Evolutionary conservation across 2,888 invertebrate genomes (phyloP).

Genomic region (Apantesis nais): DNA sequence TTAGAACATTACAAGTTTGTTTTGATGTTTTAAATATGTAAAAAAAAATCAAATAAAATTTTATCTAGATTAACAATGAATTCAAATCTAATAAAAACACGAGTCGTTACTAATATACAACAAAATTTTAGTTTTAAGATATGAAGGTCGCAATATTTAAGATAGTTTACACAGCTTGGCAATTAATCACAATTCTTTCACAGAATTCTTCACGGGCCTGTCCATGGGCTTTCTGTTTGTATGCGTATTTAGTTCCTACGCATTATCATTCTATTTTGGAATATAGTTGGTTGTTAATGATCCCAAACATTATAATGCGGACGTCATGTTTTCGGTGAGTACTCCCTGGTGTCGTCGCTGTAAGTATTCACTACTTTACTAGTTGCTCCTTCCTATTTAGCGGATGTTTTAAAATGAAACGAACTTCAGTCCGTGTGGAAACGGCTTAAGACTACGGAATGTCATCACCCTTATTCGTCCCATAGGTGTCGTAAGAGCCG

Average conservation of each 20-base stretch:
- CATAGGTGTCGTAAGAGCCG: too few relatives aligned
- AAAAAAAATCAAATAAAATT: too few relatives aligned
- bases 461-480: too few relatives aligned
- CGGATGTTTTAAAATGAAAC: not conserved
- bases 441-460: too few relatives aligned
- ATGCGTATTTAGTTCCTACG: conserved; percentile 90
- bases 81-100: too few relatives aligned
- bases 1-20: too few relatives aligned
- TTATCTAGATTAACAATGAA: too few relatives aligned
- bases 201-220: conserved; percentile 86
- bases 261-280: conserved; percentile 93
- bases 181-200: conserved; percentile 6
- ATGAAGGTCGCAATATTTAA: too few relatives aligned
- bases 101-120: too few relatives aligned
- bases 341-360: not conserved
- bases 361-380: not conserved
- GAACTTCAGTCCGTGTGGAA: too few relatives aligned
- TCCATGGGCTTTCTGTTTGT: conserved; percentile 90
- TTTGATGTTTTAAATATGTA: too few relatives aligned
- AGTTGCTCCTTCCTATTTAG: not conserved
- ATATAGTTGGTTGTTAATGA: conserved; percentile 87
- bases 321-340: conserved; percentile 89
- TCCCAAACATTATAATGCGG: conserved; percentile 83
- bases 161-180: not conserved
- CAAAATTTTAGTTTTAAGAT: too few relatives aligned